Evolutionary conservation across 2,113 vertebrate species (phyloP).

Genomic region (Siniperca chuatsi): DNA sequence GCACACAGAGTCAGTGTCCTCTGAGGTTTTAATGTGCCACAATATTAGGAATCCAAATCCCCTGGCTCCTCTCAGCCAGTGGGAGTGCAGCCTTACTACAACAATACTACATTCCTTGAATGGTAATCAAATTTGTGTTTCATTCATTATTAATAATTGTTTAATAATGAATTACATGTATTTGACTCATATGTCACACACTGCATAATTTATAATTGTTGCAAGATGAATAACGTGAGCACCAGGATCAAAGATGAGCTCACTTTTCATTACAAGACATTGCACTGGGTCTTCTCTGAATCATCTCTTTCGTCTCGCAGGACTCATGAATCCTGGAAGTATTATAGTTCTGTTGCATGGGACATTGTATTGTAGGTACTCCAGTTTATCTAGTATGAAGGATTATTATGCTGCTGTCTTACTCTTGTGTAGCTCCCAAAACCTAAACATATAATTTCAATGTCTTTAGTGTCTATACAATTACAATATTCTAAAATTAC

Average conservation of each 20-base stretch:
- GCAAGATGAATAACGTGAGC: constrained; percentile 1
- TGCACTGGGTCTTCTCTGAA: background rate
- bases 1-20: background rate
- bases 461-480: background rate
- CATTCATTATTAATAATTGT: constrained; percentile 28
- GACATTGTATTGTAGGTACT: background rate
- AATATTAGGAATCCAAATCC: background rate
- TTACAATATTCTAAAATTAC: background rate
- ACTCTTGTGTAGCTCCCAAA: background rate
- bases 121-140: constrained; percentile 27
- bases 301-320: background rate
- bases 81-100: no score
- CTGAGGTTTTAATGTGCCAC: constrained; percentile 1
- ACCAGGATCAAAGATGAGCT: constrained; percentile 7
- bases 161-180: constrained; percentile 31
- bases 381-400: background rate
- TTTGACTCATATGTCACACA: constrained; percentile 18
- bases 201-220: constrained; percentile 35
- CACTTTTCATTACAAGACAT: constrained; percentile 28
- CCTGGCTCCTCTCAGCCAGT: no score
- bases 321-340: background rate
- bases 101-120: background rate
- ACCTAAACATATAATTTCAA: background rate
- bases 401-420: background rate
- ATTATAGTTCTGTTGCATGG: background rate